A percentile compares a stretch with the other conserved stretches of the same genome.
Conservation (phyloP, 1,140 invertebrate species). For the Drosophila kikkawai region DNA sequence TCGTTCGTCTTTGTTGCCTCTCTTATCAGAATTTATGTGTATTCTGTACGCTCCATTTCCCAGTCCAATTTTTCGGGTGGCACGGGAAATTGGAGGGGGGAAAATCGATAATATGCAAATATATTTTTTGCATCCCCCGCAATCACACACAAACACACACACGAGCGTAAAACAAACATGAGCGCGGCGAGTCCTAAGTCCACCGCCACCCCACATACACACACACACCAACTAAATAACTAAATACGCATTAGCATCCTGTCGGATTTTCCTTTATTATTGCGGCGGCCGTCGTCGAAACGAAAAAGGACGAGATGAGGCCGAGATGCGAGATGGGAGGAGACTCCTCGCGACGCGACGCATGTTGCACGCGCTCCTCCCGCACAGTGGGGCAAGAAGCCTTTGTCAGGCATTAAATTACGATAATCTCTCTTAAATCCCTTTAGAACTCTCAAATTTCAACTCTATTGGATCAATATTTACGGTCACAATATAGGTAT, state of each 20-base stretch:
- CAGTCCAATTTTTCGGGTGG: slow-evolving; percentile 7
- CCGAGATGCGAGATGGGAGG: slow-evolving; percentile 41
- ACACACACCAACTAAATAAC: slow-evolving; percentile 71
- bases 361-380: slow-evolving; percentile 48
- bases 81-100: not conserved
- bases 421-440: too few species aligned
- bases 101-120: slow-evolving; percentile 82
- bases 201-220: slow-evolving; percentile 8
- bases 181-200: slow-evolving; percentile 45
- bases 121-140: slow-evolving; percentile 51
- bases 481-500: too few species aligned
- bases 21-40: slow-evolving; percentile 31
- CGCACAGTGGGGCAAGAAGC: slow-evolving; percentile 38
- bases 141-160: slow-evolving; percentile 17
- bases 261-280: slow-evolving; percentile 82
- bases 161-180: slow-evolving; percentile 70
- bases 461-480: too few species aligned
- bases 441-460: too few species aligned
- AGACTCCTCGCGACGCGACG: slow-evolving; percentile 12
- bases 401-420: too few species aligned
- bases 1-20: not conserved
- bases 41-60: slow-evolving; percentile 22
- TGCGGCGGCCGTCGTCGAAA: slow-evolving; percentile 50
- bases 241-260: slow-evolving; percentile 83
- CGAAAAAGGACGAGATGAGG: slow-evolving; percentile 35